Base-by-base conservation (phyloP, 1,140 invertebrate genomes). In the Vollenhovia emeryi region DNA sequence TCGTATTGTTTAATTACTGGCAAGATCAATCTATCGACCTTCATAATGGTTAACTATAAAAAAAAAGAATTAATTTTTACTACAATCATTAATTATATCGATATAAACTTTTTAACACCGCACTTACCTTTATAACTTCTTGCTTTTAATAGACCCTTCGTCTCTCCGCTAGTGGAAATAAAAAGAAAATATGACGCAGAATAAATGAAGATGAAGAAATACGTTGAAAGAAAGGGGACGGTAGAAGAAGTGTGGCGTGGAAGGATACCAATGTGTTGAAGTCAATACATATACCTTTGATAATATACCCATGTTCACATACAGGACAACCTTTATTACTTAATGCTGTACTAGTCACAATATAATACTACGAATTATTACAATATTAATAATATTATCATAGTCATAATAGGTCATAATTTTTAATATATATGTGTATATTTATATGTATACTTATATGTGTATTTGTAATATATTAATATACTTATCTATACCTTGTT, bases 241-340 rank as follows among this genome's bases (percentile, higher is more conserved):
- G n/a, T 3, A 48, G 5, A 36, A 15, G n/a, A 48, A 57, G 5
- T 36, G 7, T 13, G 1, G 18, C 8, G 13, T 0, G 11, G 5
- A 15, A 11, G 33, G 27, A 66, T 48, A 36, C 9, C 21, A 21
- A 43, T 21, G 8, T 80, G 43, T 55, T 0, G 3, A 52, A 52
- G 5, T 80, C 2, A 13, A 79, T 13, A 36, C 13, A 8, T 30
- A 15, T 18, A 55, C 30, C 9, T 75, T 50, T 69, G 15, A 82
- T 40, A 71, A 82, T 55, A 79, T 33, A 21, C 48, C 8, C 33
- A 50, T 62, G 30, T 88, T 92, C 90, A 94, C 93, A 93, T 93
- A 90, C 92, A 94, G 92, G 93, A 94, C 91, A 93, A 95, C 93
- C 92, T 94, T 95, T 95, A 94, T 95, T 95, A 93, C 91, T 92